phyloP scores from a whole-genome alignment of 2,797 vertebrate species.

The Chromobotia macracanthus region DNA sequence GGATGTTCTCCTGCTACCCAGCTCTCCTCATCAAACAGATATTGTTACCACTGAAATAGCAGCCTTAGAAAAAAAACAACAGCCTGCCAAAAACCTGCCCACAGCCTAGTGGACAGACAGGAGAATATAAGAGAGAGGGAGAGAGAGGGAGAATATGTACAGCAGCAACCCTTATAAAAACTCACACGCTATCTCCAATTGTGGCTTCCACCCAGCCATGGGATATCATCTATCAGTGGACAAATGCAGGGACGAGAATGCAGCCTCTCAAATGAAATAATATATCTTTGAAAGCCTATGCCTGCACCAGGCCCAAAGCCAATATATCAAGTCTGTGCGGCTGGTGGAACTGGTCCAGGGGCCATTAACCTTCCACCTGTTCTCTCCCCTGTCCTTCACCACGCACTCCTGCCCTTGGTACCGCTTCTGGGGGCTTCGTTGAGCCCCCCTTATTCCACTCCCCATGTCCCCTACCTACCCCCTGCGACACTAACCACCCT shows the following conservation, averaged over 20 bases:
- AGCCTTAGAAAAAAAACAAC: conserved; percentile 71
- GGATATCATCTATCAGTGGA: conserved; percentile 99
- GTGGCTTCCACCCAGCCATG: conserved; percentile 72
- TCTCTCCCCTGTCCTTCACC: conserved; percentile 93
- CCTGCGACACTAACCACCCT: conserved; percentile 42
- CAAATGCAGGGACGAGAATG: conserved; percentile 94
- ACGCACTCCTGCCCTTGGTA: conserved; percentile 93
- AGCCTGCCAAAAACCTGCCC: conserved; percentile 72
- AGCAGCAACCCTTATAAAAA: conserved; percentile 84
- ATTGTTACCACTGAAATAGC: conserved; percentile 84
- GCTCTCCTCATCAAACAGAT: conserved; percentile 82
- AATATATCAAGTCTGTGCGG: conserved; percentile 99
- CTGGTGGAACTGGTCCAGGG: conserved; percentile 96
- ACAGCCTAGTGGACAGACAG: conserved; percentile 53
- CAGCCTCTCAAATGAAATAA: conserved; percentile 99
- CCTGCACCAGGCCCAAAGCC: conserved; percentile 89
- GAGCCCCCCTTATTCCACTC: conserved; percentile 66
- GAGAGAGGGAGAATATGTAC: conserved; percentile 70
- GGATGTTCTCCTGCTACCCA: conserved; percentile 69
- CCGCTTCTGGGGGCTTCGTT: conserved; percentile 84
- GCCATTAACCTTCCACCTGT: conserved; percentile 99
- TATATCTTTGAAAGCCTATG: conserved; percentile 99
- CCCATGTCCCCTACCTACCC: conserved; percentile 47
- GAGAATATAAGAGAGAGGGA: background rate
- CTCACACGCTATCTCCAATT: conserved; percentile 87